phyloP scores from a whole-genome alignment of 2,797 vertebrate species.

The Taenioides sp. region DNA sequence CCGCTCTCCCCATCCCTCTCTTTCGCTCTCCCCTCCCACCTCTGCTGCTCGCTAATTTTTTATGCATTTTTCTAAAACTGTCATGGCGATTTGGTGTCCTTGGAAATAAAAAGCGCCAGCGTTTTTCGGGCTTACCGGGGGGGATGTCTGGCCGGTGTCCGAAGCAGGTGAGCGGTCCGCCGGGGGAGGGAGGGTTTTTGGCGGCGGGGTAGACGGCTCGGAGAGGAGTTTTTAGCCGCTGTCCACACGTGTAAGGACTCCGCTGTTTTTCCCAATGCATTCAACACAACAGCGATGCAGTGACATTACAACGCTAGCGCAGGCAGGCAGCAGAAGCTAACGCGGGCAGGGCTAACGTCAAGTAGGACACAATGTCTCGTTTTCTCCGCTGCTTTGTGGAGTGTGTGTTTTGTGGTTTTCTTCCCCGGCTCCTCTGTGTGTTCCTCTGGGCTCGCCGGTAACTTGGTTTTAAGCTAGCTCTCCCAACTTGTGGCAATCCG shows the following conservation, averaged over 20 bases:
- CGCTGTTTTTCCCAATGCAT: conserved; percentile 53
- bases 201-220: conserved; percentile 52
- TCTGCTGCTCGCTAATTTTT: conserved; percentile 77
- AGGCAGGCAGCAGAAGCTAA: conserved; percentile 51
- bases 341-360: conserved; percentile 65
- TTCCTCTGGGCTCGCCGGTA: conserved; percentile 28
- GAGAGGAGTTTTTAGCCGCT: conserved; percentile 68
- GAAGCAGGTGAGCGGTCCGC: conserved; percentile 76
- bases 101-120: conserved; percentile 79
- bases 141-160: conserved; percentile 68
- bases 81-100: conserved; percentile 87
- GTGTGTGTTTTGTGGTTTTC: conserved; percentile 18
- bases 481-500: conserved; percentile 57
- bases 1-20: neutral
- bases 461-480: conserved; percentile 48
- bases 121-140: conserved; percentile 53
- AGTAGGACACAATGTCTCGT: conserved; percentile 65
- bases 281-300: conserved; percentile 72
- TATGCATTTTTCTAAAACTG: conserved; percentile 86
- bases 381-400: conserved; percentile 23
- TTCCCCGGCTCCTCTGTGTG: conserved; percentile 11
- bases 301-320: conserved; percentile 76
- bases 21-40: conserved; percentile 46
- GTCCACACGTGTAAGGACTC: conserved; percentile 73
- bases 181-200: conserved; percentile 48